Base-by-base conservation (phyloP, 2,888 invertebrate genomes). In the Strigamia transsilvanica region DNA sequence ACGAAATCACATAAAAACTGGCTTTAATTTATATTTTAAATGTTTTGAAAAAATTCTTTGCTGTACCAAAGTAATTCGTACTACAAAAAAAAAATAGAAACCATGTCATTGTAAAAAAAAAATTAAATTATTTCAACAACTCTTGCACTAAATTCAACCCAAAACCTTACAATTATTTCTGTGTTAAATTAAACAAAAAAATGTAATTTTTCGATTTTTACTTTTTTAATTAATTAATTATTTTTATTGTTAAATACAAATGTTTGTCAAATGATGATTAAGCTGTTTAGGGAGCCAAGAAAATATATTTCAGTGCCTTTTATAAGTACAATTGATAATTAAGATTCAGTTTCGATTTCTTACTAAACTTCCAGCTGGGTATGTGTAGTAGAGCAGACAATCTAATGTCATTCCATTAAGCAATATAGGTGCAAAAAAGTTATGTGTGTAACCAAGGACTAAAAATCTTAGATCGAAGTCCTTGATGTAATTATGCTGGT, bases 261-360 rank as follows among this genome's bases (percentile, higher is more conserved):
- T 46, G 46, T 46, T 18, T 56, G 56, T 56, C 56, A 56, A 56
- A n/a, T 56, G 56, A 56, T 56, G 56, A 56, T 56, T 46, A 46
- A 46, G 46, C 46, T 46, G 46, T 46, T 15, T 46, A 46, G 21
- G 56, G 56, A 56, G 56, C 18, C 56, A 56, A 56, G 46, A 46
- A 56, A 56, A 56, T 56, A 56, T 56, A 56, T 56, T 56, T 56
- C 56, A 56, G 56, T 56, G 56, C 56, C 56, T 56, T 56, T 56
- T 56, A 56, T 56, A 56, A 56, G 56, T 56, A 56, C 56, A 56
- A 56, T 56, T 56, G 56, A 56, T 21, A 56, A 9, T 46, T 56
- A 56, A 56, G 18, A 18, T n/a, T 56, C 56, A 56, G 56, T 56
- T 56, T 56, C 56, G 56, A 56, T 56, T 56, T 56, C 56, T n/a